Conservation (phyloP, 2,797 vertebrate species). For the Halcyon badia region DNA sequence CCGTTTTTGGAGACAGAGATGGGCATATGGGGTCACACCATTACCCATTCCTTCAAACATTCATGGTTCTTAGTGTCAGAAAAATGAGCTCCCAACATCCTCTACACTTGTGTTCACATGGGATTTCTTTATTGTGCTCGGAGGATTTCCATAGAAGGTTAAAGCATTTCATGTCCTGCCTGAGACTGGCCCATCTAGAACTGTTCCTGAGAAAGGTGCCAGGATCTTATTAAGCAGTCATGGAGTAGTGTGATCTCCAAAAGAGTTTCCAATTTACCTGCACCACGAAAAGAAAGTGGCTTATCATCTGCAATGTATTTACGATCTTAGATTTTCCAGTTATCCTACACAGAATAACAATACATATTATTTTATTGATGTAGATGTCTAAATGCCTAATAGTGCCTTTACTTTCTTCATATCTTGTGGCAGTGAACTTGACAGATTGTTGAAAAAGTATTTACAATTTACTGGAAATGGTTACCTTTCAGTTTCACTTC, state of each 20-base stretch:
- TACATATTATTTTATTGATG: background rate
- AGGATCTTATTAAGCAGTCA: background rate
- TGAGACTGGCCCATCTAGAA: background rate
- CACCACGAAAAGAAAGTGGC: background rate
- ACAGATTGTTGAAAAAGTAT: background rate
- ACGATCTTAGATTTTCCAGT: background rate
- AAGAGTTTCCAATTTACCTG: background rate
- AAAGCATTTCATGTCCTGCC: background rate
- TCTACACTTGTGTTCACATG: background rate
- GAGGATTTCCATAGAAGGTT: constrained; percentile 45
- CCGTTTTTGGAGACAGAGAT: background rate
- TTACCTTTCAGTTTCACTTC: constrained; percentile 31
- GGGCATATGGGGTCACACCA: background rate
- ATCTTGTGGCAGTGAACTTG: background rate
- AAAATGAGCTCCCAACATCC: background rate
- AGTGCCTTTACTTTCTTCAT: background rate
- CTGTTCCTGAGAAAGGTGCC: background rate
- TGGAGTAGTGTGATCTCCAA: background rate
- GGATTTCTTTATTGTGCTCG: constrained; percentile 15
- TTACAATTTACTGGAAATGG: constrained; percentile 22
- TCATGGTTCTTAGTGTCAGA: background rate
- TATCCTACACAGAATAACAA: background rate
- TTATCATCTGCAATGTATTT: background rate
- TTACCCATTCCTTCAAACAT: constrained; percentile 22
- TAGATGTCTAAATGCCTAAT: background rate